Conservation (phyloP, 2,888 invertebrate genomes). For the Minunthozetes semirufus region DNA sequence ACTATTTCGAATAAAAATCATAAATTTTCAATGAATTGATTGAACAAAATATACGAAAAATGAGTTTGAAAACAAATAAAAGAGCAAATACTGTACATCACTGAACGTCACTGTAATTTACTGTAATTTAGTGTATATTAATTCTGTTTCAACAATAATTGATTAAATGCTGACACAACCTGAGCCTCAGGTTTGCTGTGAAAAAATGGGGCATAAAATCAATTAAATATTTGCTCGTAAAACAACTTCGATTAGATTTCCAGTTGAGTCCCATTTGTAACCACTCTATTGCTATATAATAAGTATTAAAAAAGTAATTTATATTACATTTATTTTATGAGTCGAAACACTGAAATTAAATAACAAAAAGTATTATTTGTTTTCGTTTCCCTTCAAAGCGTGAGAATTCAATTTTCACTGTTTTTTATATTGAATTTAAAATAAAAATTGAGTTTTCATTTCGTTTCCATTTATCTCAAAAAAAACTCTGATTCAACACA, state of each 20-base stretch:
- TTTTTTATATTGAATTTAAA: neutral
- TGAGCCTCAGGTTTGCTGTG: neutral
- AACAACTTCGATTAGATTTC: neutral
- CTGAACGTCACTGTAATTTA: too few species aligned
- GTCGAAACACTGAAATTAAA: constrained; percentile 3
- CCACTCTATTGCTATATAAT: neutral
- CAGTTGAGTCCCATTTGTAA: neutral
- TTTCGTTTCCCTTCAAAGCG: neutral
- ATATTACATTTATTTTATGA: constrained; percentile 16
- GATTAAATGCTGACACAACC: neutral
- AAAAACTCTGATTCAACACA: too few species aligned
- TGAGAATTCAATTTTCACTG: neutral
- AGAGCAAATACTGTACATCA: too few species aligned
- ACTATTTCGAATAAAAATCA: neutral
- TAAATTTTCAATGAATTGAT: neutral
- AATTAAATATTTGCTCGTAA: constrained; percentile 3
- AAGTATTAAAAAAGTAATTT: neutral
- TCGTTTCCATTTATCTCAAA: too few species aligned
- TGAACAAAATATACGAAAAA: neutral
- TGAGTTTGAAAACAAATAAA: too few species aligned
- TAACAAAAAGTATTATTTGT: constrained; percentile 10
- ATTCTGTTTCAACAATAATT: neutral
- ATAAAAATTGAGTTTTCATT: neutral
- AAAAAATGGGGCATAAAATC: neutral
- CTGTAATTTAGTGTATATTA: neutral